phyloP scores from a whole-genome alignment of 2,113 vertebrate genomes.

The Tragelaphus buxtoni region DNA sequence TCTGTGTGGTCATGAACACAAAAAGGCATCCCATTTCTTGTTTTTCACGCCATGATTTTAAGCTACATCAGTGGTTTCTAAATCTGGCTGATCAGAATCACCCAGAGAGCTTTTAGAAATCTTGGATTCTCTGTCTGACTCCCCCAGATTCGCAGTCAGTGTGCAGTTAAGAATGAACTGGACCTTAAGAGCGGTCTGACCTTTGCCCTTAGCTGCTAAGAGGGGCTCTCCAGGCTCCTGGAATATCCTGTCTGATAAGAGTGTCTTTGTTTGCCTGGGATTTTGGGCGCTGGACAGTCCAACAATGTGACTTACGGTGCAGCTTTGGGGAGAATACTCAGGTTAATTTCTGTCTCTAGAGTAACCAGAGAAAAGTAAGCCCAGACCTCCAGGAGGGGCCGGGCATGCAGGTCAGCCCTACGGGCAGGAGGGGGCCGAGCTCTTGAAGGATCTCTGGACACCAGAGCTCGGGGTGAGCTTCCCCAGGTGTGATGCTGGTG shows the following conservation, averaged over 20 bases:
- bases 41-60: background rate
- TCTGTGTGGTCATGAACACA: background rate
- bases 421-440: background rate
- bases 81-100: background rate
- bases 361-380: background rate
- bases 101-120: background rate
- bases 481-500: rapidly evolving
- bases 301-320: background rate
- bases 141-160: background rate
- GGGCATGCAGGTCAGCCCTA: background rate
- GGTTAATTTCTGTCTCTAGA: background rate
- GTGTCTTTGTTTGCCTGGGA: background rate
- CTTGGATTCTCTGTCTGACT: background rate
- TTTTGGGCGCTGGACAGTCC: background rate
- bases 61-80: background rate
- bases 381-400: background rate
- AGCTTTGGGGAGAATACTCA: no score
- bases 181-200: no score
- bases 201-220: background rate
- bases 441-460: no score
- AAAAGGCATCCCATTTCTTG: background rate
- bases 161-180: background rate
- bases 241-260: background rate
- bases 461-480: background rate
- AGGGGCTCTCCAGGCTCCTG: background rate